These are phyloP conservation scores for Natator depressus DNA, from an alignment of 2,113 vertebrate species.

Conservation along the genomic window DNA sequence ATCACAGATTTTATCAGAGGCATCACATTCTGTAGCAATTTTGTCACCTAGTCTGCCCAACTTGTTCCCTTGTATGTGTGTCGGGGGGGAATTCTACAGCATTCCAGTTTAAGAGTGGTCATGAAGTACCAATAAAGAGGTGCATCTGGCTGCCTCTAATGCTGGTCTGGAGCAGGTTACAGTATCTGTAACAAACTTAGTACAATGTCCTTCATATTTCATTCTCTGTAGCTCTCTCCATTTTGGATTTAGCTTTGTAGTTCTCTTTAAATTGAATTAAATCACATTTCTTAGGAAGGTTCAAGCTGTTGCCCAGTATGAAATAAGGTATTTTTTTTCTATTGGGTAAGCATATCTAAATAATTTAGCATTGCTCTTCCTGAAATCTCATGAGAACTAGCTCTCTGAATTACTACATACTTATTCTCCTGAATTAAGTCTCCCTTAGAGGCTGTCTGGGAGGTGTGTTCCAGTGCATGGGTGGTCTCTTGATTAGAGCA, in stretches of 20 bases:
- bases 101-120: neutral
- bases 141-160: neutral
- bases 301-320: neutral
- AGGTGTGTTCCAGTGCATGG: neutral
- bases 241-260: neutral
- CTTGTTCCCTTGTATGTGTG: neutral
- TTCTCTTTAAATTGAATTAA: neutral
- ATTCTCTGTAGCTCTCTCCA: neutral
- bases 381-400: neutral
- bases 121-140: neutral
- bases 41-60: rapidly evolving
- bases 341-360: neutral
- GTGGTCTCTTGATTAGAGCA: rapidly evolving
- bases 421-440: neutral
- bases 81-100: too few relatives aligned
- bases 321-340: rapidly evolving
- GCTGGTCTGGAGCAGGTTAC: neutral
- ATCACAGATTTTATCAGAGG: neutral
- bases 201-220: neutral
- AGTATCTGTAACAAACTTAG: neutral
- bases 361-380: neutral
- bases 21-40: neutral
- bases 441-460: neutral
- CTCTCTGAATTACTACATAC: neutral
- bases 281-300: neutral